phyloP scores from a whole-genome alignment of 2,888 invertebrate species.

The Altica lythri region DNA sequence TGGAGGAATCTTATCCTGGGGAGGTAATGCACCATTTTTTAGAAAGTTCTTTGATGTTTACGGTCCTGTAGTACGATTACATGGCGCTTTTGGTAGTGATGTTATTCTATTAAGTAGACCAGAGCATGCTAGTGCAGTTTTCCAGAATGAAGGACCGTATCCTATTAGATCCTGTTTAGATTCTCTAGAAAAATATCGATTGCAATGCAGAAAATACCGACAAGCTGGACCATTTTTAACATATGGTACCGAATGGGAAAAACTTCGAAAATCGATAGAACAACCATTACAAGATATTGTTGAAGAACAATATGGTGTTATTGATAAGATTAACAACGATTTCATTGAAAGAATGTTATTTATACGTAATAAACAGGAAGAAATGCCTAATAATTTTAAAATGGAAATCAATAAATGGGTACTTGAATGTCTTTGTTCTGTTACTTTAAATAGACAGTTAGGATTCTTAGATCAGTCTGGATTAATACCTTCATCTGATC shows the following conservation, averaged over 20 bases:
- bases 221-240: slow-evolving; percentile 64
- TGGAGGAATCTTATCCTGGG: slow-evolving; percentile 58
- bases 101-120: slow-evolving; percentile 68
- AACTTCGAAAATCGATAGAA: slow-evolving; percentile 60
- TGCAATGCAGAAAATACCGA: slow-evolving; percentile 61
- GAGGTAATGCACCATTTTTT: slow-evolving; percentile 56
- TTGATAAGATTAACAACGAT: slow-evolving; percentile 56
- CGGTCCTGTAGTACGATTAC: slow-evolving; percentile 69
- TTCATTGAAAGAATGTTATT: slow-evolving; percentile 59
- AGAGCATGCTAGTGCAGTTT: slow-evolving; percentile 67
- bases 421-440: slow-evolving; percentile 66
- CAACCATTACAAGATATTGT: slow-evolving; percentile 61
- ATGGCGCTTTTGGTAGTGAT: slow-evolving; percentile 67
- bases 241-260: slow-evolving; percentile 65
- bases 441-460: slow-evolving; percentile 65
- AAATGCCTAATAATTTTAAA: slow-evolving; percentile 63
- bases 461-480: slow-evolving; percentile 64
- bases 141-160: slow-evolving; percentile 64
- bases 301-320: slow-evolving; percentile 53
- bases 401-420: slow-evolving; percentile 71
- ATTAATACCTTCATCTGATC: slow-evolving; percentile 61
- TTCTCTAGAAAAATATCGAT: slow-evolving; percentile 67
- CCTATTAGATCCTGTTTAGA: slow-evolving; percentile 68
- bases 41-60: slow-evolving; percentile 61
- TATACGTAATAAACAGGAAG: slow-evolving; percentile 67